These are phyloP conservation scores for Oenanthe oenanthe DNA, from an alignment of 2,113 vertebrate species.

Conservation along the genomic window DNA sequence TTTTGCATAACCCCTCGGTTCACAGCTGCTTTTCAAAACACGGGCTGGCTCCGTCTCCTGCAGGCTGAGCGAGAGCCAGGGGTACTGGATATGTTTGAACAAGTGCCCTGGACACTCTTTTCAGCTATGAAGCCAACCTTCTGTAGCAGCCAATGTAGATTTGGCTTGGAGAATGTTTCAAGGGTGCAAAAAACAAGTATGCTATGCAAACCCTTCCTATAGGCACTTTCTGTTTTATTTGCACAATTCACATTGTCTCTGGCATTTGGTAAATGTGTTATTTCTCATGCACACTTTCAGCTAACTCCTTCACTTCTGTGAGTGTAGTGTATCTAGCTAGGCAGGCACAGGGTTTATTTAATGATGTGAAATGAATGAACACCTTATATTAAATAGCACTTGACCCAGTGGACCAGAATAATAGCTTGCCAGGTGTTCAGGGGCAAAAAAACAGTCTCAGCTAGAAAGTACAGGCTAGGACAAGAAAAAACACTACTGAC, in stretches of 20 bases:
- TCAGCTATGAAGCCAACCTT: background rate
- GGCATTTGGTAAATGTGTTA: background rate
- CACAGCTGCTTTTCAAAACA: constrained; percentile 48
- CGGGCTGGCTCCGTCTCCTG: background rate
- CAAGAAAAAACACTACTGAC: background rate
- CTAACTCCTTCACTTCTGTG: background rate
- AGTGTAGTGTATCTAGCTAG: background rate
- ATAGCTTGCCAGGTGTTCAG: background rate
- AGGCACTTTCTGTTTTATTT: background rate
- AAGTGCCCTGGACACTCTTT: constrained; percentile 18
- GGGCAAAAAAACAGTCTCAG: background rate
- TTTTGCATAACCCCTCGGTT: constrained; percentile 41
- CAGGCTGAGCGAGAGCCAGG: background rate
- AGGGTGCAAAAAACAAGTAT: background rate
- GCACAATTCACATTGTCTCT: background rate
- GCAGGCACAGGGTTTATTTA: background rate
- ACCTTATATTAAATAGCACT: background rate
- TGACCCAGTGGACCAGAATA: background rate
- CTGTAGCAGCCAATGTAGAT: constrained; percentile 12
- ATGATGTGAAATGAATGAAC: background rate
- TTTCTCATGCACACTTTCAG: background rate
- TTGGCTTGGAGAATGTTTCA: background rate
- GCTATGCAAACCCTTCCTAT: background rate
- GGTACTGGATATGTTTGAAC: constrained; percentile 31
- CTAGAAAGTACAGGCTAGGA: background rate